A percentile compares a stretch with the other conserved stretches of the same genome.
Conservation (phyloP, 1,140 invertebrate genomes). For the Bombus fervidus region DNA sequence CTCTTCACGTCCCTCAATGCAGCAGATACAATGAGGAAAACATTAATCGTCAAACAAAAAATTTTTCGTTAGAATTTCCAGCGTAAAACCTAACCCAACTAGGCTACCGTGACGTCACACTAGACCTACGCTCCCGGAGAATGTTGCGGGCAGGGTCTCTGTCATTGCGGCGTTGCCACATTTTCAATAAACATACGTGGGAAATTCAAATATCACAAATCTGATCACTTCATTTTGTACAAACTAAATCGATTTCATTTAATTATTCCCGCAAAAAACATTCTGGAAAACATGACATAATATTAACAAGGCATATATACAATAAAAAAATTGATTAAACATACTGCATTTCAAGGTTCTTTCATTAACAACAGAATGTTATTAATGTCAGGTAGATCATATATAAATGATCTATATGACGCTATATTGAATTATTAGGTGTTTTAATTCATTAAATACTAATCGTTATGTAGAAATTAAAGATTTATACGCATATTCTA, state of each 20-base stretch:
- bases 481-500: background rate
- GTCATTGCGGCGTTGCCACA: conserved; percentile 47
- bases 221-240: background rate
- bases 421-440: background rate
- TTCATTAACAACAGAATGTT: background rate
- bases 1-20: conserved; percentile 57
- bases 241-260: background rate
- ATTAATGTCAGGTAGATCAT: too few species aligned
- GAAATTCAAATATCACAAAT: conserved; percentile 40
- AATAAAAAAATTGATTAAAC: background rate
- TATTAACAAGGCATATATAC: background rate
- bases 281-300: too few species aligned
- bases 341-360: too few species aligned
- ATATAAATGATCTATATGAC: background rate
- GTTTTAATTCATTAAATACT: background rate
- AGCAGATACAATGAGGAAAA: conserved; percentile 82
- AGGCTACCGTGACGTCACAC: conserved; percentile 87
- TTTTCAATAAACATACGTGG: background rate
- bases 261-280: background rate
- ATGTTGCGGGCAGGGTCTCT: conserved; percentile 51
- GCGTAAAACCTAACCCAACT: conserved; percentile 88
- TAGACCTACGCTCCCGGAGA: conserved; percentile 72
- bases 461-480: background rate
- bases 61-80: conserved; percentile 86
- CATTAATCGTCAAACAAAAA: conserved; percentile 85